Evolutionary conservation across 1,140 invertebrate species (phyloP).

Genomic region (Drosophila athabasca): DNA sequence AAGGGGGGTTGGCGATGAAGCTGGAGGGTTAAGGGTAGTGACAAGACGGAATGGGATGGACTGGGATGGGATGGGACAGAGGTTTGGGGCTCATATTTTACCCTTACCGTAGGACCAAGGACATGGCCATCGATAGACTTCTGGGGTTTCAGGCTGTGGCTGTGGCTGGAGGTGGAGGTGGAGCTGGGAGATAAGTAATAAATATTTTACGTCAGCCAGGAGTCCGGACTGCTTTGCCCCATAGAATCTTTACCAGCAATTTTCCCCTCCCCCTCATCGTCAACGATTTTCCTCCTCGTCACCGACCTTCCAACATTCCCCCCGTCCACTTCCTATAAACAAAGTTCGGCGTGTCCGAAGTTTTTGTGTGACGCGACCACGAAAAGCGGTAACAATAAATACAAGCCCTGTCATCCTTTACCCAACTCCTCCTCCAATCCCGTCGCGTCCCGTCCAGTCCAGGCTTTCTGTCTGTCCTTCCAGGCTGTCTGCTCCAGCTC

Average conservation of each 20-base stretch:
- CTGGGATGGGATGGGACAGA: no score
- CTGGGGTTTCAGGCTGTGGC: no score
- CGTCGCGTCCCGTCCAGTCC: neutral
- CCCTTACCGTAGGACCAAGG: constrained; percentile 27
- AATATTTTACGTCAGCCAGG: constrained; percentile 63
- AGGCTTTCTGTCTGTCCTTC: constrained; percentile 1
- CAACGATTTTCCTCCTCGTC: no score
- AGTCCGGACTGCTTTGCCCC: constrained; percentile 32
- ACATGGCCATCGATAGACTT: constrained; percentile 27
- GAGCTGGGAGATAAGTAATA: constrained; percentile 59
- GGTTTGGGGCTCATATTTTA: constrained; percentile 51
- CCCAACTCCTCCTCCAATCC: neutral
- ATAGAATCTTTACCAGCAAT: constrained; percentile 4
- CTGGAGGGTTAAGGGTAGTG: no score
- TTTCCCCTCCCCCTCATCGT: neutral
- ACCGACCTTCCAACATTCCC: no score
- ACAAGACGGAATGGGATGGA: no score
- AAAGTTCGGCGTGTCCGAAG: constrained; percentile 64
- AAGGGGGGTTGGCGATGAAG: neutral
- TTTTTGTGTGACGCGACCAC: constrained; percentile 63
- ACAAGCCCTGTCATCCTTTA: constrained; percentile 57
- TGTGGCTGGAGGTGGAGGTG: neutral
- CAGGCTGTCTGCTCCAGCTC: neutral
- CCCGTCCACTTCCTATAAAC: constrained; percentile 29
- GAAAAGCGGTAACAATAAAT: constrained; percentile 75